Conservation (phyloP, 1,140 invertebrate species). For the Tetranychus urticae region DNA sequence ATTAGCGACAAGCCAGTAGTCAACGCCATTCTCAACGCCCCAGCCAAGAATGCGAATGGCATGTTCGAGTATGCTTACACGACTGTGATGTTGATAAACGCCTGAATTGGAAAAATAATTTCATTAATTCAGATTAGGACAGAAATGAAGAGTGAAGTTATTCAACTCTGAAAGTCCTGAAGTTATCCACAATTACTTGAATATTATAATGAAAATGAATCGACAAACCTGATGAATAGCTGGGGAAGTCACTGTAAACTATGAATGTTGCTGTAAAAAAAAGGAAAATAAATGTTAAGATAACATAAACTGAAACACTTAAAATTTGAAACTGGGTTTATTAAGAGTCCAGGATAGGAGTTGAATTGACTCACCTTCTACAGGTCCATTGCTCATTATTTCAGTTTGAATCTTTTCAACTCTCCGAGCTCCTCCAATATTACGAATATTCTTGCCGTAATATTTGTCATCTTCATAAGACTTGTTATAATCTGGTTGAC, state of each 20-base stretch:
- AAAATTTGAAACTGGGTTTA: no score
- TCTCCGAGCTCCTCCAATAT: conserved; percentile 31
- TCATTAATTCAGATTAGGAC: no score
- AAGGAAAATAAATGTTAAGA: no score
- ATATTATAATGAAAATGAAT: no score
- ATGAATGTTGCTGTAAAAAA: no score
- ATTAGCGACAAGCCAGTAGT: conserved; percentile 76
- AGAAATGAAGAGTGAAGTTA: no score
- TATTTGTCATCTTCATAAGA: conserved; percentile 49
- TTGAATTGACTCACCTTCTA: conserved; percentile 36
- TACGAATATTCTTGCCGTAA: conserved; percentile 42
- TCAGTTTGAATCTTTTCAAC: conserved; percentile 52
- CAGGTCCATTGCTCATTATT: conserved; percentile 63
- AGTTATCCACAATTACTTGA: no score
- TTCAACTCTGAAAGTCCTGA: no score
- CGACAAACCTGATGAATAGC: no score
- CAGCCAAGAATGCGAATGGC: conserved; percentile 71
- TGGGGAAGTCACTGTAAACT: no score
- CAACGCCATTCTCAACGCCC: conserved; percentile 45
- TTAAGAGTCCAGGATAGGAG: no score
- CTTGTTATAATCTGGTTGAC: conserved; percentile 35
- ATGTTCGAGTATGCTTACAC: conserved; percentile 53
- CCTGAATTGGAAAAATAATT: conserved; percentile 19
- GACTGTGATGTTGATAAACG: conserved; percentile 56
- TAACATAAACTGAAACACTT: no score